A percentile compares a stretch with the other conserved stretches of the same genome.
phyloP scores from a whole-genome alignment of 1,140 invertebrate genomes.

The Drosophila murphyi region DNA sequence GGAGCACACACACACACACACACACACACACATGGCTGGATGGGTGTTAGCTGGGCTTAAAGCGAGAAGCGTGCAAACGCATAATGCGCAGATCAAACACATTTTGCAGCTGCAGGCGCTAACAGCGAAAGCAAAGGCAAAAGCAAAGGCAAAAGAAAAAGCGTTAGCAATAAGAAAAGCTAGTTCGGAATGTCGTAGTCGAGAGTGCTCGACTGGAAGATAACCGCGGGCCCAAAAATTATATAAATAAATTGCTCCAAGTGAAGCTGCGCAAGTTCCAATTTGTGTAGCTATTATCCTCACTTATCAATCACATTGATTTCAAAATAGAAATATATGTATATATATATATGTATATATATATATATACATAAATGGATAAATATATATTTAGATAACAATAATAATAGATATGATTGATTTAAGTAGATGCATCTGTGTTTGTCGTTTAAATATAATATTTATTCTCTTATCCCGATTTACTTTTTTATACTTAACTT shows the following conservation, averaged over 20 bases:
- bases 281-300: not conserved
- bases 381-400: too few relatives aligned
- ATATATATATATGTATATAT: too few relatives aligned
- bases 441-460: too few relatives aligned
- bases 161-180: not conserved
- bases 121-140: slow-evolving; percentile 16
- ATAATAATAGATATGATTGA: too few relatives aligned
- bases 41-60: not conserved
- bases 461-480: too few relatives aligned
- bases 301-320: not conserved
- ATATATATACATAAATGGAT: too few relatives aligned
- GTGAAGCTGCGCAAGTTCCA: not conserved
- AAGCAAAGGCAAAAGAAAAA: not conserved
- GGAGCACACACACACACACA: not conserved
- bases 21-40: not conserved
- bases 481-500: too few relatives aligned
- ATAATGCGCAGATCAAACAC: slow-evolving; percentile 51
- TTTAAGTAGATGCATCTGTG: too few relatives aligned
- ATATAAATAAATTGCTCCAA: slow-evolving; percentile 1
- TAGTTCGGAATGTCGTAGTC: not conserved
- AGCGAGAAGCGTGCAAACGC: slow-evolving; percentile 36
- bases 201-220: not conserved
- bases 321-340: too few relatives aligned
- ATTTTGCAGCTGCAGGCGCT: slow-evolving; percentile 34
- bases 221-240: not conserved